Conservation (phyloP, 2,888 invertebrate genomes). For the Ptychoptera contaminata region DNA sequence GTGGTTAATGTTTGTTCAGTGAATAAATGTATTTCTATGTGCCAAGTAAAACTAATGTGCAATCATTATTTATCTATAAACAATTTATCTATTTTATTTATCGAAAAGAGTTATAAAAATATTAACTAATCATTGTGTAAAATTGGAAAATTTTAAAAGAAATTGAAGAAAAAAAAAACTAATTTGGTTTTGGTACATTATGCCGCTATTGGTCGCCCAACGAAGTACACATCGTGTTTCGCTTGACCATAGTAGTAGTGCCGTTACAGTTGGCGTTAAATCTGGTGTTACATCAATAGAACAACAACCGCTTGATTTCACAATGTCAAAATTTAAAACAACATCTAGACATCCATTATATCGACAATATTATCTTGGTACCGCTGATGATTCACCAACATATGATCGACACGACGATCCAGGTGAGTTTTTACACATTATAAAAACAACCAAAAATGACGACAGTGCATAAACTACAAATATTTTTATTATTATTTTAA, state of each 20-base stretch:
- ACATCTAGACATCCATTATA: conserved; percentile 9
- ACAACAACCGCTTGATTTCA: conserved; percentile 14
- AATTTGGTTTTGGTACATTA: conserved; percentile 7
- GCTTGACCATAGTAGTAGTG: conserved; percentile 2
- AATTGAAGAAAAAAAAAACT: conserved; percentile 1
- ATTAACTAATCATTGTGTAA: too few relatives aligned
- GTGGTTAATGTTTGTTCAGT: too few relatives aligned
- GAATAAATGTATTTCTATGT: too few relatives aligned
- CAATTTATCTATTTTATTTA: not conserved
- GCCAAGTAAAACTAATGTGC: too few relatives aligned
- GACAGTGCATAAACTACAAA: too few relatives aligned
- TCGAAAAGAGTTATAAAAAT: too few relatives aligned
- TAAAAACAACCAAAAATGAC: not conserved
- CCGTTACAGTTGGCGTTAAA: not conserved
- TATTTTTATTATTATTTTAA: too few relatives aligned
- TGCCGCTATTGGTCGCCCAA: conserved; percentile 15
- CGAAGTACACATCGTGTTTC: conserved; percentile 12
- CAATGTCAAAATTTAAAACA: conserved; percentile 15
- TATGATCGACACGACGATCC: conserved; percentile 8
- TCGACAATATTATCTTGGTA: conserved; percentile 7
- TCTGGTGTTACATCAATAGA: conserved; percentile 3
- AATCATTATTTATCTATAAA: too few relatives aligned
- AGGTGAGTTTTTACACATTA: conserved; percentile 5
- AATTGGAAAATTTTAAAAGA: not conserved
- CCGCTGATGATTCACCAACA: conserved; percentile 3